Evolutionary conservation across 2,113 vertebrate genomes (phyloP).

Genomic region (Cyprinodon brontotheroides): DNA sequence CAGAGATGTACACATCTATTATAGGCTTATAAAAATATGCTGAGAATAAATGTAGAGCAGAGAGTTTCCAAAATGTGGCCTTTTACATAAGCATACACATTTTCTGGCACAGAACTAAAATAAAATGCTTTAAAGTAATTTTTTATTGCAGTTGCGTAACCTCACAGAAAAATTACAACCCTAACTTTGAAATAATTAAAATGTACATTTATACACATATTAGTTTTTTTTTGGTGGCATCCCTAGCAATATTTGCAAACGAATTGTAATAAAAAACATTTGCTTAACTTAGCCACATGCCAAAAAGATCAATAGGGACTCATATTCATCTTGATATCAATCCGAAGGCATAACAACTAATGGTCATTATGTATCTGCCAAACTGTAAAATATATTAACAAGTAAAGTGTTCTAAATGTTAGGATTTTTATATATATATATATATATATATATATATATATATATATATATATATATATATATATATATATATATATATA

Average conservation of each 20-base stretch:
- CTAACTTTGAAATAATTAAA: background rate
- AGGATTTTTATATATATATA: no score
- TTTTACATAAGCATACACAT: background rate
- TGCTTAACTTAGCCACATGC: background rate
- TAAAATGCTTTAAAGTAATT: background rate
- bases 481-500: no score
- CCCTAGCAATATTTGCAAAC: no score
- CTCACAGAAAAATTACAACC: background rate
- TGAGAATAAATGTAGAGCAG: background rate
- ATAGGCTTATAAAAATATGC: conserved; percentile 49
- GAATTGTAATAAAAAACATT: no score
- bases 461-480: no score
- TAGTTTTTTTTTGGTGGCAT: no score
- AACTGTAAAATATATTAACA: background rate
- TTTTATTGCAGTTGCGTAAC: background rate
- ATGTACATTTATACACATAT: background rate
- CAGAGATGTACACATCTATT: conserved; percentile 56
- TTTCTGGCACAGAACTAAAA: background rate
- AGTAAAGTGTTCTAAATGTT: background rate
- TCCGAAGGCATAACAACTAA: background rate
- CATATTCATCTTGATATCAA: background rate
- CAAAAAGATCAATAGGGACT: no score
- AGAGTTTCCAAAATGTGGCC: background rate
- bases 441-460: no score
- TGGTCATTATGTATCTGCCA: background rate